Percentiles rank a stretch among this genome's conserved stretches.
Conservation (phyloP, 2,113 vertebrate species). For the Carlito syrichta region DNA sequence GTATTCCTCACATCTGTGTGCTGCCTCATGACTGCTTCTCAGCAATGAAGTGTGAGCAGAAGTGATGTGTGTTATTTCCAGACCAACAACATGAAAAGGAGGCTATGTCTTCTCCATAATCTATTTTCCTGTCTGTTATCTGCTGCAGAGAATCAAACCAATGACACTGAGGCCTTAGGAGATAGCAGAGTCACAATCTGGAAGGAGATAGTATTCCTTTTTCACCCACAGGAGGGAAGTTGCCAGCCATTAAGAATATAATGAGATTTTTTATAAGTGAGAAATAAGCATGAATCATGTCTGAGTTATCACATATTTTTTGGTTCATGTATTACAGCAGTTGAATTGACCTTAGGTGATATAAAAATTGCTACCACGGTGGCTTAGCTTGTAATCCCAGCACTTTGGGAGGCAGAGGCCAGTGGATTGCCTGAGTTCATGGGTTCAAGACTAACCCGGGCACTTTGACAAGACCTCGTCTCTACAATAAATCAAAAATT, state of each 20-base stretch:
- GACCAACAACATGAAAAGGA: not conserved
- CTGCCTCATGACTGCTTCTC: not conserved
- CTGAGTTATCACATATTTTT: no score
- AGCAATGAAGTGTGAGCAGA: not conserved
- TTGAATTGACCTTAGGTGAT: not conserved
- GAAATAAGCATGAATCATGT: no score
- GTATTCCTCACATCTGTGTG: not conserved
- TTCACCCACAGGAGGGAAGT: not conserved
- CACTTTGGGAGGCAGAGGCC: no score
- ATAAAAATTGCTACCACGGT: not conserved
- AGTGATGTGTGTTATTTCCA: not conserved
- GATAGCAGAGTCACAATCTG: not conserved
- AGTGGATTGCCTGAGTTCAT: no score
- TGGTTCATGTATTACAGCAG: not conserved
- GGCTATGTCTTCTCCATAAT: not conserved
- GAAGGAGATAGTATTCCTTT: not conserved
- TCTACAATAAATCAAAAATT: no score
- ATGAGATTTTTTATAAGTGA: not conserved
- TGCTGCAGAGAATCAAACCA: not conserved
- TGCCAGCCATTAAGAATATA: not conserved
- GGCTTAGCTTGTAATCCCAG: no score
- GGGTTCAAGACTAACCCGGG: no score
- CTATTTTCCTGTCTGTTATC: not conserved
- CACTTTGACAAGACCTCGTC: no score
- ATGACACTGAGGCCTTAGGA: not conserved